Evolutionary conservation across 1,140 invertebrate genomes (phyloP), one percentile per base, ranked within the genome.

Genomic region (Zophobas atratus): DNA sequence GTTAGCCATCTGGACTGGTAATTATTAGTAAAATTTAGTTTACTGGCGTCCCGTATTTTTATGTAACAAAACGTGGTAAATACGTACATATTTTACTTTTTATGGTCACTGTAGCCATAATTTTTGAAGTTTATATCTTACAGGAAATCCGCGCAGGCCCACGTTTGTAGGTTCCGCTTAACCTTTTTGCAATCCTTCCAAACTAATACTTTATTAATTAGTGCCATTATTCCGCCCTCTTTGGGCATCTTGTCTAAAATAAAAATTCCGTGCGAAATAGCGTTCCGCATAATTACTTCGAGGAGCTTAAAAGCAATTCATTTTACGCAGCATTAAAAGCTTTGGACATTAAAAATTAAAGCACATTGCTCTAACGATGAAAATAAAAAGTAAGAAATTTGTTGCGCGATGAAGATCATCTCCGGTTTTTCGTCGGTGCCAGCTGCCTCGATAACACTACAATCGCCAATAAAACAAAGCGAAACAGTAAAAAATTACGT

Each of bases 291-390:
- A 71, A 71, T 71, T 71, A 71, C n/a, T 70, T 34, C n/a, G 67
- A 35, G n/a, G 5, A 71, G 67, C 34, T 46, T 34, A 34, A 33
- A 38, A 71, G 48, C 67, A 48, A 71, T 71, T 71, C 43, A 71
- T 71, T 49, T 71, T 71, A 49, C 49, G 38, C 67, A 71, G 20
- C n/a, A 46, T 71, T 71, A 71, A 71, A 71, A 49, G 67, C 67
- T 48, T 33, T 35, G 48, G 49, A 71, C 48, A 72, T 72, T 72
- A 73, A 73, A 73, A 73, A 73, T 73, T 72, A 56, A 72, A 46
- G 34, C 33, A 48, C 8, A 57, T n/a, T n/a, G 49, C 49, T 57
- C n/a, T 67, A 43, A 43, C 39, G 60, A 39, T 2, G 0, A 51
- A 51, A 39, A n/a, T 55, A 67, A 67, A 67, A 67, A 8, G 38